Base-by-base conservation (phyloP, 2,113 vertebrate genomes). In the Lamprologus ornatipinnis region DNA sequence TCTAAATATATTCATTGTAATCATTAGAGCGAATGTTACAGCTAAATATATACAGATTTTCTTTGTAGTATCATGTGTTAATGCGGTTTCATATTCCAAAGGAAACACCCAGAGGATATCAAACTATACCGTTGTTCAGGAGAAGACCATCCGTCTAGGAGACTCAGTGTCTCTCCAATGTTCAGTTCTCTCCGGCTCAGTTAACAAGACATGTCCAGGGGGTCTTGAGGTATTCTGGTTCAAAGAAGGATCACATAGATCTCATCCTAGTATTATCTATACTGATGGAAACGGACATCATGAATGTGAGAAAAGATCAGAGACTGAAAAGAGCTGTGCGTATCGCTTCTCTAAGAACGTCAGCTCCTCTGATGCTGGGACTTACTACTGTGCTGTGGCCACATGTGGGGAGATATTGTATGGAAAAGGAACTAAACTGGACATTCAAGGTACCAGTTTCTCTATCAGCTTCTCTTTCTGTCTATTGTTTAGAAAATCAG, bases 11-110 rank as follows among this genome's bases (percentile, higher is more conserved):
- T 57, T 9, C 13, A 9, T 15, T 57, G 23, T 28, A 57, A 57
- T 9, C 13, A 0, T 8, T 0, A 57, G 23, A 57, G 0, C 5
- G 6, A 15, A 63, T 19, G 9, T 35, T 19, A 33, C 17, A 63
- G 23, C 23, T 17, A 31, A 31, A 31, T 55, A 14, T 55, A 14
- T 15, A 28, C 8, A 60, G 4, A 33, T 10, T 60, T 33, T 60
- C 15, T 60, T 33, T 60, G 57, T 60, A 1, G 57, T 60, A 31
- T 33, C 28, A 33, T 33, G 0, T 63, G 9, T 65, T 65, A 65
- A 65, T 37, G 1, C 2, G 2, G 14, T 60, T 68, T 68, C 1
- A 13, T 68, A 13, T 37, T 21, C 10, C 6, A 68, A n/a, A 68
- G 60, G 19, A 68, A 21, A 21, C 33, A 37, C 17, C 33, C 60